Base-by-base conservation (phyloP, 1,140 invertebrate genomes). In the Apis cerana region DNA sequence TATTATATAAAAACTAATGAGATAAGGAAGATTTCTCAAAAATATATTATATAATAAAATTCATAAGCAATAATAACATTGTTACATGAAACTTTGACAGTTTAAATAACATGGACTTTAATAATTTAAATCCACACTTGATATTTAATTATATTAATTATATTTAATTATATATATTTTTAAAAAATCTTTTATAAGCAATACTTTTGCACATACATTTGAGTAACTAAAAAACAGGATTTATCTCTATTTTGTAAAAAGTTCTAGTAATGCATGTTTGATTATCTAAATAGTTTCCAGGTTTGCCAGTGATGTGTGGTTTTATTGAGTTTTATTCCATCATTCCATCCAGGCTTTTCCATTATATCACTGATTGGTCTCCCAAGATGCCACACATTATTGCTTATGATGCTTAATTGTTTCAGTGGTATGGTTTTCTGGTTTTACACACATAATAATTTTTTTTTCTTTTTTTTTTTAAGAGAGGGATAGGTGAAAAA, bases 281-380 rank as follows among this genome's bases (percentile, higher is more conserved):
- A 70, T 80, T 82, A 64, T 86, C 72, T 85, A 59, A 84, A 84
- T 77, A 88, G 85, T 88, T 88, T 84, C 59, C 86, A 88, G 86
- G 82, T 87, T 77, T 87, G 27, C 68, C 85, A 56, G 70, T 59
- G 87, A 77, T 88, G 83, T 88, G 72, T 88, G 84, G 76, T 81
- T 89, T 90, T 87, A 67, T 88, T 84, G 75, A 84, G 64, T 88
- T 88, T 83, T 83, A 76, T 84, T 85, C 83, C 85, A 80, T 89
- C 78, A 83, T 88, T 80, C 70, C 71, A 76, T 79, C 88, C 80
- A 82, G 89, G 86, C 83, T 85, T 89, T 85, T 84, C 72, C 64
- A 80, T 89, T 83, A 82, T 84, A 81, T 78, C 75, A 85, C 59
- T 85, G 76, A 85, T 89, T 85, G 88, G 68, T 84, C 85, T 86